Conservation (phyloP, 2,888 invertebrate species). For the Xestobium rufovillosum region DNA sequence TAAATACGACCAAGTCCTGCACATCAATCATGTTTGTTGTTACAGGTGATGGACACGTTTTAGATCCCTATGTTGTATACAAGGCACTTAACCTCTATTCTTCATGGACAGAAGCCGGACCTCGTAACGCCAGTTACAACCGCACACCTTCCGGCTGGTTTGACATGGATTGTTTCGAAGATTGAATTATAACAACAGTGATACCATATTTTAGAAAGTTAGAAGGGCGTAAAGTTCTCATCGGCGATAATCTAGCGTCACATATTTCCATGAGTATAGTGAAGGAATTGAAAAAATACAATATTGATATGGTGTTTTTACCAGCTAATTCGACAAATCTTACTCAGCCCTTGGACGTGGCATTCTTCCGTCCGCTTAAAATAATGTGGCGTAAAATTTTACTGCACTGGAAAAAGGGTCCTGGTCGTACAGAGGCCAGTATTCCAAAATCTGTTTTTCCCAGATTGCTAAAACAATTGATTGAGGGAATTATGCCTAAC, state of each 20-base stretch:
- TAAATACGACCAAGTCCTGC: too few relatives aligned
- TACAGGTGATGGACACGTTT: too few relatives aligned
- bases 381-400: not conserved
- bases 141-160: not conserved
- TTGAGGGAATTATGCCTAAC: not conserved
- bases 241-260: not conserved
- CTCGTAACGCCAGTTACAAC: too few relatives aligned
- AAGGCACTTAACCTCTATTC: too few relatives aligned
- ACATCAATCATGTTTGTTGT: too few relatives aligned
- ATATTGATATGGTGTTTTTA: too few relatives aligned
- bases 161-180: not conserved
- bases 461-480: not conserved
- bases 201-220: conserved; percentile 1
- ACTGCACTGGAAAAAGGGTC: not conserved
- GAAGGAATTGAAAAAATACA: not conserved
- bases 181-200: not conserved
- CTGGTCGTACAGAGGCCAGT: not conserved
- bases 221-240: not conserved
- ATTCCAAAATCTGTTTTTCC: not conserved
- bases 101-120: too few relatives aligned
- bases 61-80: too few relatives aligned
- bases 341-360: conserved; percentile 1
- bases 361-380: not conserved
- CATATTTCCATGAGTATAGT: not conserved
- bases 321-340: not conserved